Percentiles rank a stretch among this genome's conserved stretches.
phyloP scores from a whole-genome alignment of 30 jellyfish, hydroid and myxozoan species.

The Sanderia malayensis region DNA sequence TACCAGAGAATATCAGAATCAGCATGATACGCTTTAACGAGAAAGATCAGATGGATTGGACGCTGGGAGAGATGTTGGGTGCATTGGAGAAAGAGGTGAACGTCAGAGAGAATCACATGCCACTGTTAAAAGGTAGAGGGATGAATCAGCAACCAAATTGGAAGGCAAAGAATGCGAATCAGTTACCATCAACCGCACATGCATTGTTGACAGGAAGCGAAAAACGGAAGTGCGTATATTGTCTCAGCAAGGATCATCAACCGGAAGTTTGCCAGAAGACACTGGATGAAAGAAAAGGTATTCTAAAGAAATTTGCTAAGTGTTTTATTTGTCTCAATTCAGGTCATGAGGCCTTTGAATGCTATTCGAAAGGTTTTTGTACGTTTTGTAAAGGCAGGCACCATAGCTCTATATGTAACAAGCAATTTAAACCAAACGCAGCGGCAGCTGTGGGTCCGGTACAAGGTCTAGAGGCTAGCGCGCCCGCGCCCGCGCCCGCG shows the following conservation, averaged over 20 bases:
- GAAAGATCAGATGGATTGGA: constrained; percentile 1
- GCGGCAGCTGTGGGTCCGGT: background rate
- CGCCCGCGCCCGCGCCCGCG: too few relatives aligned
- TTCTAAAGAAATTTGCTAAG: constrained; percentile 9
- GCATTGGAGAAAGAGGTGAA: too few relatives aligned
- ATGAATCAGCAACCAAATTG: background rate
- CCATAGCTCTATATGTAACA: constrained; percentile 1
- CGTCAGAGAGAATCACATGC: too few relatives aligned
- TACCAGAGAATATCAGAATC: constrained; percentile 10
- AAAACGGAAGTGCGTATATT: constrained; percentile 8
- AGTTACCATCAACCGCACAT: constrained; percentile 13
- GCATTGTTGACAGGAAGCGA: background rate
- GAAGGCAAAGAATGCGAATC: background rate
- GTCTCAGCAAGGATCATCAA: constrained; percentile 4
- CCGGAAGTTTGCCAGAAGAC: background rate
- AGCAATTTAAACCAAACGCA: background rate
- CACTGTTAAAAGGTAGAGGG: too few relatives aligned
- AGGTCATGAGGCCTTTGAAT: constrained; percentile 16
- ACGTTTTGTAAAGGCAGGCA: constrained; percentile 11
- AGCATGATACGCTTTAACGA: background rate
- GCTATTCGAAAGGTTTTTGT: constrained; percentile 1
- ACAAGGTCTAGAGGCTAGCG: background rate
- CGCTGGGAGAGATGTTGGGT: too few relatives aligned
- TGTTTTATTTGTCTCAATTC: constrained; percentile 7
- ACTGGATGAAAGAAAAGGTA: background rate